Percentiles rank a stretch among this genome's conserved stretches.
Evolutionary conservation across 2,888 invertebrate genomes (phyloP).

Genomic region (Polydrusus cervinus): DNA sequence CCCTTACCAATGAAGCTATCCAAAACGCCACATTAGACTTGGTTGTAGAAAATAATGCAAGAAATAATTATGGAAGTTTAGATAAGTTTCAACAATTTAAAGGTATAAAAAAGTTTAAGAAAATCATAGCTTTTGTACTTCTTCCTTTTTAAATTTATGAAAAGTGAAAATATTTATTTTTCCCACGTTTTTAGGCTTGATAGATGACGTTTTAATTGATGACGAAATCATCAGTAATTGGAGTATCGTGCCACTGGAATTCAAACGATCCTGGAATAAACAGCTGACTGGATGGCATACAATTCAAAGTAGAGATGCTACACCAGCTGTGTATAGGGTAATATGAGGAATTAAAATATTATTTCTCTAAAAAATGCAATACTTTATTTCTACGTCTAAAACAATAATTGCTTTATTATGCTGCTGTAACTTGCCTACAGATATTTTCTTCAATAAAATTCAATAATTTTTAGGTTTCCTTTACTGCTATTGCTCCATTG

Average conservation of each 20-base stretch:
- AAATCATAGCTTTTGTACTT: neutral
- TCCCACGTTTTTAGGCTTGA: conserved; percentile 57
- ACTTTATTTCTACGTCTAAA: no score
- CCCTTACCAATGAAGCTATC: conserved; percentile 51
- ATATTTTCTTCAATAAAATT: no score
- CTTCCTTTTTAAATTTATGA: neutral
- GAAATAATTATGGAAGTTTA: conserved; percentile 76
- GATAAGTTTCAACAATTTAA: conserved; percentile 69
- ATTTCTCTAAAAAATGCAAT: no score
- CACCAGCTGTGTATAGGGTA: conserved; percentile 74
- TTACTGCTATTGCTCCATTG: conserved; percentile 63
- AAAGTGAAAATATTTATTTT: neutral
- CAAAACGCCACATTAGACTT: conserved; percentile 68
- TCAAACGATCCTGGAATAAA: conserved; percentile 70
- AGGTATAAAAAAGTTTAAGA: conserved; percentile 51
- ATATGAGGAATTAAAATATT: neutral
- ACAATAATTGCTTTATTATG: no score
- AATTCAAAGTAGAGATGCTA: conserved; percentile 77
- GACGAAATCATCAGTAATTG: conserved; percentile 66
- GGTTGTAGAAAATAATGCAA: conserved; percentile 86
- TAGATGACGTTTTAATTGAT: conserved; percentile 69
- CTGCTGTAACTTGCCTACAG: no score
- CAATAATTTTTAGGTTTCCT: conserved; percentile 33
- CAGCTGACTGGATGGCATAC: conserved; percentile 73
- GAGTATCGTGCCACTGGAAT: conserved; percentile 72